phyloP scores from a whole-genome alignment of 2,888 invertebrate species.

The Chelonus formosanus region DNA sequence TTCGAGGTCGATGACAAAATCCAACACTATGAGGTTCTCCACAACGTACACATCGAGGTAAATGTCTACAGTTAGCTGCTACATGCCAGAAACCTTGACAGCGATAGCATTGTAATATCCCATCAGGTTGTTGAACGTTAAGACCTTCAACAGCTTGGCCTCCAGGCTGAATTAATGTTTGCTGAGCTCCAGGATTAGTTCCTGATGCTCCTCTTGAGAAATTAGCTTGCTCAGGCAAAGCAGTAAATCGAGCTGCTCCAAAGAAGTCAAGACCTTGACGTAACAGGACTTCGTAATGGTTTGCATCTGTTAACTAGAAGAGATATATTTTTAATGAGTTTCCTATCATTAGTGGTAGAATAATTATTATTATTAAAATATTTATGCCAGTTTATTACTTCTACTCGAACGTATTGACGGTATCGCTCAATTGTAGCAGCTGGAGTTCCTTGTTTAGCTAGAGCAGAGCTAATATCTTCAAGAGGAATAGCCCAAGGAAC shows the following conservation, averaged over 20 bases:
- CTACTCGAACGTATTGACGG: slow-evolving; percentile 63
- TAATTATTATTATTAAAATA: neutral
- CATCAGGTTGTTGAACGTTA: slow-evolving; percentile 57
- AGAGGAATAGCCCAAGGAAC: slow-evolving; percentile 68
- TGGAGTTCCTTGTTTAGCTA: slow-evolving; percentile 64
- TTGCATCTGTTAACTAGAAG: slow-evolving; percentile 50
- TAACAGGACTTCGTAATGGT: slow-evolving; percentile 64
- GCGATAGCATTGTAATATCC: slow-evolving; percentile 67
- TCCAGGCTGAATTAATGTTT: neutral
- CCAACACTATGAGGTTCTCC: slow-evolving; percentile 68
- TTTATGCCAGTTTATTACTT: slow-evolving; percentile 49
- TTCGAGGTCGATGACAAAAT: slow-evolving; percentile 66
- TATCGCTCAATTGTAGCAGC: slow-evolving; percentile 62
- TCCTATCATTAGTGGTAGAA: too few species aligned
- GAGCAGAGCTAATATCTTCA: slow-evolving; percentile 65
- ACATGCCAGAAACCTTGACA: slow-evolving; percentile 70
- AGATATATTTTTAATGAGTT: too few species aligned
- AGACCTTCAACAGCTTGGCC: slow-evolving; percentile 26
- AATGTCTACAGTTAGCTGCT: slow-evolving; percentile 65
- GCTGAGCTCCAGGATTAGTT: slow-evolving; percentile 30
- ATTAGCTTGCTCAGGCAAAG: slow-evolving; percentile 58
- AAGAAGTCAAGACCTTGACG: slow-evolving; percentile 68
- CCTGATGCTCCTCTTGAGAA: slow-evolving; percentile 39
- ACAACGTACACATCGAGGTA: slow-evolving; percentile 67
- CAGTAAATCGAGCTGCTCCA: slow-evolving; percentile 64